Percentiles rank a stretch among this genome's conserved stretches.
These are phyloP conservation scores for Megalops atlanticus DNA, from an alignment of 2,113 vertebrate genomes.

Conservation along the genomic window DNA sequence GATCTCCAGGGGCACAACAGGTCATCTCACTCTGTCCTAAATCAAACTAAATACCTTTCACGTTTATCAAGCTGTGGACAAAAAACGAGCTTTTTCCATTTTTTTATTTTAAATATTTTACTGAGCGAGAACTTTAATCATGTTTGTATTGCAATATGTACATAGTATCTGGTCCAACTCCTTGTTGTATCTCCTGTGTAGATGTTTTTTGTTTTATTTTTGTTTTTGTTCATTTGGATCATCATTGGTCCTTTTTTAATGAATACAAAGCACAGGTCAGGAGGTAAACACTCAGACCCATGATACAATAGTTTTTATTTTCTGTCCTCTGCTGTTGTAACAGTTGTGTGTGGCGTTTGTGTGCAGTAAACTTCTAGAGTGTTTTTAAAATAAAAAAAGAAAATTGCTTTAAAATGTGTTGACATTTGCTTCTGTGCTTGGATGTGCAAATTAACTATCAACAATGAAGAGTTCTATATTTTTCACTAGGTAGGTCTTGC, in stretches of 20 bases:
- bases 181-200: conserved; percentile 20
- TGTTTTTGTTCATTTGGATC: conserved; percentile 21
- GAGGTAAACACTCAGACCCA: conserved; percentile 34
- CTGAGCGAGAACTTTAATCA: conserved; percentile 30
- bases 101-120: conserved; percentile 28
- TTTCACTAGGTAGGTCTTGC: too few species aligned
- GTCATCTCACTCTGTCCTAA: conserved; percentile 22
- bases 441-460: too few species aligned
- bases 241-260: conserved; percentile 29
- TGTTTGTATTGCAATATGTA: conserved; percentile 45
- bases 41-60: conserved; percentile 20
- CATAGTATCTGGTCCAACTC: conserved; percentile 32
- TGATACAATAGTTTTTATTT: conserved; percentile 30
- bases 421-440: neutral
- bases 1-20: conserved; percentile 21
- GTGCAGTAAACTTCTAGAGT: conserved; percentile 42
- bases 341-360: conserved; percentile 39
- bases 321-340: conserved; percentile 37
- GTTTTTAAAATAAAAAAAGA: conserved; percentile 25
- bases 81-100: conserved; percentile 17
- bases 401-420: neutral
- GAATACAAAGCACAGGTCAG: conserved; percentile 38
- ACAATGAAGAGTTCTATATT: too few species aligned
- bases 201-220: neutral
- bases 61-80: conserved; percentile 28